Base-by-base conservation (phyloP, 2,888 invertebrate genomes). In the Cephus runcator region DNA sequence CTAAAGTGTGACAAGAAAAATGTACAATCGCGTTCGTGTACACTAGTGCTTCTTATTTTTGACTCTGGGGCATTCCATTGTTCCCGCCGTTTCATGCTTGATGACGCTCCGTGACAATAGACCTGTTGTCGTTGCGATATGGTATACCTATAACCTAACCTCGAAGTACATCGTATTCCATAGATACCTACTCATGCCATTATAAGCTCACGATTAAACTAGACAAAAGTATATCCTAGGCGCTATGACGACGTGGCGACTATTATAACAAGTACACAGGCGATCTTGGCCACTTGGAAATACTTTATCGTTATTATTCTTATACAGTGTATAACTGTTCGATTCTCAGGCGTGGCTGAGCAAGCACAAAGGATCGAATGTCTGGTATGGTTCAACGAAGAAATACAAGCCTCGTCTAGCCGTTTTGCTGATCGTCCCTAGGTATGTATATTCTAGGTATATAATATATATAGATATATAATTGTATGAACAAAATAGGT, bases 341-440 rank as follows among this genome's bases (percentile, higher is more conserved):
- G 80, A 76, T 77, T 84, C 85, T 85, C 85, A 88, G 88, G 88
- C 88, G 88, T 88, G 88, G 87, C 85, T 86, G 88, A 86, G 80
- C 89, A 87, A 88, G 85, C 82, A 88, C 87, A 88, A 88, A 88
- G 86, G 86, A 77, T 34, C 4, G 15, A 71, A 71, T 71, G n/a
- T 71, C 71, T 77, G 81, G 83, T 83, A 84, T 81, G 84, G 82
- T 85, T 82, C 82, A 83, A 75, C 85, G 83, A 80, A 78, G 84
- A 82, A 79, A 81, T 79, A 83, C 81, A 83, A 85, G 83, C 80
- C 81, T 76, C 31, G 71, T 71, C 71, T 71, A 71, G 34, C 56
- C 71, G 30, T 71, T 71, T 71, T 56, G 6, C 71, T 15, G 71
- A 71, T 71, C 33, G 71, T 23, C 31, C 3, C 31, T 71, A 34